A percentile compares a stretch with the other conserved stretches of the same genome.
Evolutionary conservation across 2,113 vertebrate species (phyloP).

Genomic region (Excalfactoria chinensis): DNA sequence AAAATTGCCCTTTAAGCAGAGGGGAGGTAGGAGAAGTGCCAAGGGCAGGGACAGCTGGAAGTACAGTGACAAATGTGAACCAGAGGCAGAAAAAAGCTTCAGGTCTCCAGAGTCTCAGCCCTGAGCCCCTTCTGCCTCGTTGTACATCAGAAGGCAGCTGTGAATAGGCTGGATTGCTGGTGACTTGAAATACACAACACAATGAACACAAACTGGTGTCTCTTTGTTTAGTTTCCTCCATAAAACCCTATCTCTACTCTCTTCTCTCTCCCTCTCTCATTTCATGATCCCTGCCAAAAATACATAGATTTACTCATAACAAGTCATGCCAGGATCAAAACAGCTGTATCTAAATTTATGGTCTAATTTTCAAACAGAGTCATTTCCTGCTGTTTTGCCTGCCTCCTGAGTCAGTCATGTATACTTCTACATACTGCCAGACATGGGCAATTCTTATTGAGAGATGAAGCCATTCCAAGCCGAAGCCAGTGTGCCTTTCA

Average conservation of each 20-base stretch:
- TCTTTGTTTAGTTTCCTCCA: background rate
- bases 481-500: background rate
- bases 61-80: background rate
- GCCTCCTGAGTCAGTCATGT: slow-evolving; percentile 49
- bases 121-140: background rate
- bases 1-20: background rate
- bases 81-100: background rate
- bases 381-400: slow-evolving; percentile 61
- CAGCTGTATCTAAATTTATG: slow-evolving; percentile 49
- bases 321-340: slow-evolving; percentile 33
- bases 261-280: background rate
- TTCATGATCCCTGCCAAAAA: slow-evolving; percentile 27
- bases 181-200: background rate
- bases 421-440: slow-evolving; percentile 33
- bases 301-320: slow-evolving; percentile 15
- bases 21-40: background rate
- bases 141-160: background rate
- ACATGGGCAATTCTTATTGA: slow-evolving; percentile 2
- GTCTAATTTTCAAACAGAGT: slow-evolving; percentile 49
- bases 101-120: background rate
- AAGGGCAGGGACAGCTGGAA: background rate
- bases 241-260: slow-evolving; percentile 4
- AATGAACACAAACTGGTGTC: background rate
- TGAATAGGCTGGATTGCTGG: background rate
- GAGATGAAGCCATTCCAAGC: slow-evolving; percentile 27